phyloP scores from a whole-genome alignment of 2,888 invertebrate genomes.

The Sarcophaga rosellei region DNA sequence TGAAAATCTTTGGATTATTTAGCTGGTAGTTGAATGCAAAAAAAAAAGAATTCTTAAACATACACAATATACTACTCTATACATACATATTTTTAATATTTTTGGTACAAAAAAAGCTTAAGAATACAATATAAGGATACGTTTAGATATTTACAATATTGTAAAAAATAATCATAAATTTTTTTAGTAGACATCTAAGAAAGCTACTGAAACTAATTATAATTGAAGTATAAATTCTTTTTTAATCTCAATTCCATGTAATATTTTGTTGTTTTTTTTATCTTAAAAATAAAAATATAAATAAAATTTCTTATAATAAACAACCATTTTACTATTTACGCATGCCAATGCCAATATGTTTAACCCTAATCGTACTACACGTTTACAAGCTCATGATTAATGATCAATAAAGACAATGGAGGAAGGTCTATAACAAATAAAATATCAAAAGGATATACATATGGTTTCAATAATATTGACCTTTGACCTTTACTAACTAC shows the following conservation, averaged over 20 bases:
- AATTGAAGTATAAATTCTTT: too few relatives aligned
- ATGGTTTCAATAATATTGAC: too few relatives aligned
- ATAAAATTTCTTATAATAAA: background rate
- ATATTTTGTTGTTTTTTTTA: too few relatives aligned
- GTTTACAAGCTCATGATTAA: background rate
- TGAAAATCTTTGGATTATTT: slow-evolving; percentile 63
- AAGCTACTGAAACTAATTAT: too few relatives aligned
- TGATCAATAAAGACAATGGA: too few relatives aligned
- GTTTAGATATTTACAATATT: background rate
- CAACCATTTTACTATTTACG: background rate
- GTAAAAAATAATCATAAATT: background rate
- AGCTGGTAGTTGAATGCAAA: slow-evolving; percentile 45
- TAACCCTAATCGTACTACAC: too few relatives aligned
- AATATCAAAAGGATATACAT: too few relatives aligned
- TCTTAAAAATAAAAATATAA: background rate
- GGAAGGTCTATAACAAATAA: too few relatives aligned
- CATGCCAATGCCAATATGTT: background rate
- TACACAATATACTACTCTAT: background rate
- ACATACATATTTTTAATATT: background rate
- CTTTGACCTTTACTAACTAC: too few relatives aligned
- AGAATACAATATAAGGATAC: background rate
- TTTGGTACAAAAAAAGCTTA: background rate
- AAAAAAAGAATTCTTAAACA: background rate
- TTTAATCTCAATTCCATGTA: too few relatives aligned
- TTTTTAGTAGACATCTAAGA: too few relatives aligned